These are phyloP conservation scores for Melanchra persicariae DNA, from an alignment of 2,888 invertebrate genomes.

Conservation along the genomic window DNA sequence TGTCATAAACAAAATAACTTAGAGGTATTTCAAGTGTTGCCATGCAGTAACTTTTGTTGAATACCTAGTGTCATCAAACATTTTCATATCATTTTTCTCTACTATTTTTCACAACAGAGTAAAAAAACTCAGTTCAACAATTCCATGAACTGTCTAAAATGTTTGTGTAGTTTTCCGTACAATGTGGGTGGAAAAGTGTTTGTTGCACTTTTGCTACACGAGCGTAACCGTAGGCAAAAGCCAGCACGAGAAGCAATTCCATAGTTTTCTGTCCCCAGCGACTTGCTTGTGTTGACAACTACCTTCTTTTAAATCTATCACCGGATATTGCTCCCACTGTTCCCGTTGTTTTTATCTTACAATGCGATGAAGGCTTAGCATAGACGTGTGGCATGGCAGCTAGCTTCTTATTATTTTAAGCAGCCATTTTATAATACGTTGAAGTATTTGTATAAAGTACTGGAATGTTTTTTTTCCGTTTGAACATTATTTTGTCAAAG, in stretches of 20 bases:
- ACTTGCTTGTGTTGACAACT: constrained; percentile 52
- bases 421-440: constrained; percentile 8
- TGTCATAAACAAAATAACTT: constrained; percentile 8
- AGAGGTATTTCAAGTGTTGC: constrained; percentile 13
- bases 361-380: constrained; percentile 55
- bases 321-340: constrained; percentile 59
- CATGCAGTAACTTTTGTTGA: not conserved
- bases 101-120: too few relatives aligned
- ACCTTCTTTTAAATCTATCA: constrained; percentile 66
- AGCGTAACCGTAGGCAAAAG: not conserved
- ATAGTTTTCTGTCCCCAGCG: constrained; percentile 7
- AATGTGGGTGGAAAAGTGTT: not conserved
- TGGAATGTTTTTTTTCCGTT: too few relatives aligned
- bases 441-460: not conserved
- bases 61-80: not conserved
- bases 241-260: constrained; percentile 16
- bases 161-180: not conserved
- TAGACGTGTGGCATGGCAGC: constrained; percentile 52
- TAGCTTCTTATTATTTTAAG: constrained; percentile 53
- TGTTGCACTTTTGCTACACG: not conserved
- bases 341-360: constrained; percentile 51
- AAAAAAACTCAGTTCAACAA: not conserved
- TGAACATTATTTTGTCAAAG: not conserved
- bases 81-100: not conserved
- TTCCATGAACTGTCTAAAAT: not conserved